Conservation (phyloP, 2,113 vertebrate species). For the Phasianus colchicus region DNA sequence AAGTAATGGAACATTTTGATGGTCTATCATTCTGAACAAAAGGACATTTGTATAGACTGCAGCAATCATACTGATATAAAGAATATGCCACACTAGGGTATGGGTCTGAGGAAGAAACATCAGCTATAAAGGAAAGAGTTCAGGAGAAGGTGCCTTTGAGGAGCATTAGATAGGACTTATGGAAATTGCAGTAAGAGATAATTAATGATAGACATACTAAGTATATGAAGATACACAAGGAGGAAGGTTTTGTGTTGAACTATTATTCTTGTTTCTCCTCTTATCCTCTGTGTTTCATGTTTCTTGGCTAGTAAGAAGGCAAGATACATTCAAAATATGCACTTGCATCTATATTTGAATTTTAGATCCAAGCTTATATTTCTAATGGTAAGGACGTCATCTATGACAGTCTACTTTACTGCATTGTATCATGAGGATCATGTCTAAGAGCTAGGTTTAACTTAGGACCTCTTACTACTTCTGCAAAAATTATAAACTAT, state of each 20-base stretch:
- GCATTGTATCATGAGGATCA: background rate
- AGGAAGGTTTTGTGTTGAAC: background rate
- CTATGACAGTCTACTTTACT: background rate
- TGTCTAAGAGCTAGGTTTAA: background rate
- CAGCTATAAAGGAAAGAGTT: background rate
- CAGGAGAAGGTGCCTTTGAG: background rate
- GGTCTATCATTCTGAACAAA: background rate
- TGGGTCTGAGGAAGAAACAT: background rate
- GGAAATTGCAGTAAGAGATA: background rate
- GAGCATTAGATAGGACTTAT: background rate
- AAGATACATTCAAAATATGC: background rate
- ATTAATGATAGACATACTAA: background rate
- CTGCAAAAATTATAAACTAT: background rate
- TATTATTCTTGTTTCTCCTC: background rate
- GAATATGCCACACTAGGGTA: background rate
- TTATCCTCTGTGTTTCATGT: background rate
- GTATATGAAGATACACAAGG: background rate
- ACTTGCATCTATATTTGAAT: background rate
- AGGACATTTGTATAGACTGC: background rate
- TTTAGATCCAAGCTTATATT: background rate
- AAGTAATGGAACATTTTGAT: background rate
- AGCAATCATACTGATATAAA: background rate
- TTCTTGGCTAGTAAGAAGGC: background rate
- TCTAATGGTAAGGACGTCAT: background rate
- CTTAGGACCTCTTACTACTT: background rate